Evolutionary conservation across 2,888 invertebrate genomes (phyloP).

Genomic region (Thysanoteuthis rhombus): DNA sequence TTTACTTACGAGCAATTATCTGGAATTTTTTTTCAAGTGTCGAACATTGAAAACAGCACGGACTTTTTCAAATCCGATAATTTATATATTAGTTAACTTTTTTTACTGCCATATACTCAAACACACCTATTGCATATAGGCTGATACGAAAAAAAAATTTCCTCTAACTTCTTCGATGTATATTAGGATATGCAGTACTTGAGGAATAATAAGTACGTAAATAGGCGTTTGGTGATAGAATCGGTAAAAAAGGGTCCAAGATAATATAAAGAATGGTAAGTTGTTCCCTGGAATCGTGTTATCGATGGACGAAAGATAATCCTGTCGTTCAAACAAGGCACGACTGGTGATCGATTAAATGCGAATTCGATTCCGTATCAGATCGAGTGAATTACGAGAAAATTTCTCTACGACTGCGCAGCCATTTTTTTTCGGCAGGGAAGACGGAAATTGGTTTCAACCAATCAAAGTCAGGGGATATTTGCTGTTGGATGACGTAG

Average conservation of each 20-base stretch:
- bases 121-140: background rate
- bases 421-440: background rate
- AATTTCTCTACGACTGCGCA: background rate
- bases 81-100: background rate
- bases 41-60: too few species aligned
- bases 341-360: background rate
- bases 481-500: background rate
- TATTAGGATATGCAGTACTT: background rate
- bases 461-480: background rate
- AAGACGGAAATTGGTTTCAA: background rate
- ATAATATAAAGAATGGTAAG: background rate
- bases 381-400: background rate
- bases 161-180: background rate
- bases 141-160: background rate
- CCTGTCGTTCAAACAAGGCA: background rate
- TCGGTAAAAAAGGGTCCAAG: background rate
- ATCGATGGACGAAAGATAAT: background rate
- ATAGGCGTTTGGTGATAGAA: background rate
- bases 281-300: background rate
- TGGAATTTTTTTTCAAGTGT: background rate
- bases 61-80: too few species aligned
- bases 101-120: background rate
- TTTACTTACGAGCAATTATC: background rate
- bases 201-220: background rate
- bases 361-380: background rate